Percentiles rank a stretch among this genome's conserved stretches.
These are phyloP conservation scores for Dendropsophus ebraccatus DNA, from an alignment of 2,113 vertebrate genomes.

Conservation along the genomic window DNA sequence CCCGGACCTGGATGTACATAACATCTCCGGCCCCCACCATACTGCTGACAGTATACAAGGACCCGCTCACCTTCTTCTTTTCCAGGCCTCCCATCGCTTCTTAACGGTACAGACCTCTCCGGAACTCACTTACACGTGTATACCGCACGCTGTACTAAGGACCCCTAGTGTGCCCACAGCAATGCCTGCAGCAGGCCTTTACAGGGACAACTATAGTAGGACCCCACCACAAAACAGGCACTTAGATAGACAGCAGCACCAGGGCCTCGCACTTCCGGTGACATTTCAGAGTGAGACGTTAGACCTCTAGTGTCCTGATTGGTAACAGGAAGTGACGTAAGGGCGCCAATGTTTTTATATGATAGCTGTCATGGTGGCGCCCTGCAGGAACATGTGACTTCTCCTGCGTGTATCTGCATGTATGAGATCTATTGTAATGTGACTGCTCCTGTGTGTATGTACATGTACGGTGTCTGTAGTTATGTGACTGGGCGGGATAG, in stretches of 20 bases:
- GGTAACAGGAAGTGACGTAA: slow-evolving; percentile 1
- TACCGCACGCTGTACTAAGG: neutral
- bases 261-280: neutral
- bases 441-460: too few relatives aligned
- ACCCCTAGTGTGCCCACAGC: neutral
- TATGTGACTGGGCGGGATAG: too few relatives aligned
- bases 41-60: too few relatives aligned
- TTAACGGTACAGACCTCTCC: neutral
- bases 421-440: too few relatives aligned
- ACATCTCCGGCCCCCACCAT: too few relatives aligned
- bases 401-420: too few relatives aligned
- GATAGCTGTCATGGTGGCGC: neutral
- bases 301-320: neutral
- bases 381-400: neutral
- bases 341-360: neutral
- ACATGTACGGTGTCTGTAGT: too few relatives aligned
- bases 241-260: neutral
- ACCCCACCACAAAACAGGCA: neutral
- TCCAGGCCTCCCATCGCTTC: slow-evolving; percentile 48
- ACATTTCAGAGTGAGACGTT: neutral
- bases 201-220: neutral
- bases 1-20: too few relatives aligned
- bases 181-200: neutral
- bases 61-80: slow-evolving; percentile 48
- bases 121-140: slow-evolving; percentile 48